Percentiles rank a stretch among this genome's conserved stretches.
Evolutionary conservation across 2,888 invertebrate species (phyloP).

Genomic region (Mythimna ferrago): DNA sequence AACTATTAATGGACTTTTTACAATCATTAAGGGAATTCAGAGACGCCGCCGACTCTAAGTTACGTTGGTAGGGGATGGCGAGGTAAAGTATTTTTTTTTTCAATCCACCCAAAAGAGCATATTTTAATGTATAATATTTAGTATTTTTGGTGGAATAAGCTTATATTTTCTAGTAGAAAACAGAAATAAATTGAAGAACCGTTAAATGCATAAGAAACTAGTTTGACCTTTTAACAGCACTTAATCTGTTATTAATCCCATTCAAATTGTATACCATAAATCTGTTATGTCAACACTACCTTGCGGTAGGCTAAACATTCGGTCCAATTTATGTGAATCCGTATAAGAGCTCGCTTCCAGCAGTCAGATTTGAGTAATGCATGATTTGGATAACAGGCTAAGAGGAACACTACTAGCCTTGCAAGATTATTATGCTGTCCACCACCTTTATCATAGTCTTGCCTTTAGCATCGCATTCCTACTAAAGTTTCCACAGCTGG

Average conservation of each 20-base stretch:
- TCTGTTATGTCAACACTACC: not conserved
- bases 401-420: not conserved
- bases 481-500: not conserved
- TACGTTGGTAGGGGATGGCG: no score
- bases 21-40: no score
- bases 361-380: conserved; percentile 11
- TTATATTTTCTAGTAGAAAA: no score
- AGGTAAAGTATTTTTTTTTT: no score
- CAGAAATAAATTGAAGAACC: no score
- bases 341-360: not conserved
- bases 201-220: not conserved
- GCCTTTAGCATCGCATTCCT: not conserved
- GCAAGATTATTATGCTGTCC: not conserved
- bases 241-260: conserved; percentile 6
- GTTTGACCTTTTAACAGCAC: not conserved
- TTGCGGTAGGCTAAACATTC: not conserved
- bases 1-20: no score
- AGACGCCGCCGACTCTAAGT: no score
- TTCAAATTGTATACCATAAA: not conserved
- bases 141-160: no score
- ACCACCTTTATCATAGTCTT: not conserved
- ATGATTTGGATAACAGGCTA: conserved; percentile 1
- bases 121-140: no score
- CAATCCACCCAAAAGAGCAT: no score
- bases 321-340: conserved; percentile 13